These are phyloP conservation scores for Nomada flava DNA, from an alignment of 2,888 invertebrate genomes.

Conservation along the genomic window DNA sequence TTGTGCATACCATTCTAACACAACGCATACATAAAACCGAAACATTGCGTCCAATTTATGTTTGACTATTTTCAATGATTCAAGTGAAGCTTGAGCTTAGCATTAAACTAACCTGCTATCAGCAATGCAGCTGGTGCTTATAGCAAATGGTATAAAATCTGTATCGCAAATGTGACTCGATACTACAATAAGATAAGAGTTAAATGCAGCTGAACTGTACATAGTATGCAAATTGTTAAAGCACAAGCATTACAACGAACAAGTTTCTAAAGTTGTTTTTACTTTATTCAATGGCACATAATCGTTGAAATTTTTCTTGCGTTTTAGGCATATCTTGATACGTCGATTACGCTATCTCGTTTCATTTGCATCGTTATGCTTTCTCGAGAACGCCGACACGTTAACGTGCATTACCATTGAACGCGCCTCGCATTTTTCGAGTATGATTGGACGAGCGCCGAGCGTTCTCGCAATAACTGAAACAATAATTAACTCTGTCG, in stretches of 20 bases:
- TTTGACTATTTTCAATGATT: too few species aligned
- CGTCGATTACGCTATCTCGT: neutral
- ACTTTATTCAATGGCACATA: neutral
- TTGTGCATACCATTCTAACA: too few species aligned
- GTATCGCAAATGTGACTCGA: too few species aligned
- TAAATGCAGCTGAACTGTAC: too few species aligned
- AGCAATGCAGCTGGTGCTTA: too few species aligned
- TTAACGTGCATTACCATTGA: conserved; percentile 37
- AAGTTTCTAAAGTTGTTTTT: neutral
- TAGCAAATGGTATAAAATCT: too few species aligned
- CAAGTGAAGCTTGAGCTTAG: too few species aligned
- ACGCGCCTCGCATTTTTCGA: conserved; percentile 28
- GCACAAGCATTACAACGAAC: neutral
- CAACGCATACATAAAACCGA: too few species aligned
- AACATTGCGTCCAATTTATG: too few species aligned
- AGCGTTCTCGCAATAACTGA: conserved; percentile 43
- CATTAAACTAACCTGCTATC: too few species aligned
- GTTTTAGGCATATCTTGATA: neutral
- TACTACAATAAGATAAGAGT: too few species aligned
- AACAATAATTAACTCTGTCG: conserved; percentile 59
- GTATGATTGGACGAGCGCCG: conserved; percentile 14
- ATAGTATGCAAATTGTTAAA: neutral
- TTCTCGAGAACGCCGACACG: conserved; percentile 11
- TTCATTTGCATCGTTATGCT: neutral
- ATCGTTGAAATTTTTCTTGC: neutral